Evolutionary conservation across 2,888 invertebrate species (phyloP).

Genomic region (Ctena decussata): DNA sequence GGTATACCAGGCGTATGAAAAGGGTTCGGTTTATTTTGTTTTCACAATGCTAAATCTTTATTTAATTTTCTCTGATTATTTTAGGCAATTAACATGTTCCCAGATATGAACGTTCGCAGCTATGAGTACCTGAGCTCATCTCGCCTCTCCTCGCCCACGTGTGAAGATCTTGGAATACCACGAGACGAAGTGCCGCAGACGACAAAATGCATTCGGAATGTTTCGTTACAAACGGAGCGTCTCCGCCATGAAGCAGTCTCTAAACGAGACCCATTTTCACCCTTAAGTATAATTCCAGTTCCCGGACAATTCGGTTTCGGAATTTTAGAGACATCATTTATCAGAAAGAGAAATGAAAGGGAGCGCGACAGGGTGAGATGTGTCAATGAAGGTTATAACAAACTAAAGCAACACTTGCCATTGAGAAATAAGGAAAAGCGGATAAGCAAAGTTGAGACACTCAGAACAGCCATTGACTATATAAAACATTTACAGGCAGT

Average conservation of each 20-base stretch:
- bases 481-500: slow-evolving; percentile 81
- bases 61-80: background rate
- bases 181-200: slow-evolving; percentile 63
- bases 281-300: slow-evolving; percentile 83
- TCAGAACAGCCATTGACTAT: slow-evolving; percentile 84
- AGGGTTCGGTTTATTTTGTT: no score
- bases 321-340: slow-evolving; percentile 80
- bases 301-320: slow-evolving; percentile 76
- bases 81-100: background rate
- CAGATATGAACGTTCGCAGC: background rate
- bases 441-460: slow-evolving; percentile 86
- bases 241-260: slow-evolving; percentile 56
- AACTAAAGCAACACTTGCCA: slow-evolving; percentile 83
- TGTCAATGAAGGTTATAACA: slow-evolving; percentile 85
- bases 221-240: slow-evolving; percentile 66
- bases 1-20: no score
- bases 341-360: slow-evolving; percentile 85
- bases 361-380: slow-evolving; percentile 86
- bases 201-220: slow-evolving; percentile 59
- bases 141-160: slow-evolving; percentile 78
- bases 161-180: slow-evolving; percentile 82
- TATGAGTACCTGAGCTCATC: slow-evolving; percentile 45
- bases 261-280: slow-evolving; percentile 80
- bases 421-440: slow-evolving; percentile 84
- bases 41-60: no score